These are phyloP conservation scores for Macrotis lagotis DNA, from an alignment of 2,113 vertebrate genomes.

Conservation along the genomic window DNA sequence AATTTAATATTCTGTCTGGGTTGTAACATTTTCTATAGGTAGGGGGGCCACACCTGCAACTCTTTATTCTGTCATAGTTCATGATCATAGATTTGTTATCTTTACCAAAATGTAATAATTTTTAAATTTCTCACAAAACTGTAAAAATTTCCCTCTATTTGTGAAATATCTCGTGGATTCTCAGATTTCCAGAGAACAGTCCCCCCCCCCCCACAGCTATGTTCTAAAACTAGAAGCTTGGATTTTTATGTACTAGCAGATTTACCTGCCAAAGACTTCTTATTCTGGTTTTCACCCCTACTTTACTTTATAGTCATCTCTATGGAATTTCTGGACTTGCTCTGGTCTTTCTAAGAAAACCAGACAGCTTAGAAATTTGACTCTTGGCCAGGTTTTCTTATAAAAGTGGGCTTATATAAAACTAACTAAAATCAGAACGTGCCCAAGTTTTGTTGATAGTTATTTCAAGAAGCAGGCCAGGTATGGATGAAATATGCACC, in stretches of 20 bases:
- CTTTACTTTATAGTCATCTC: not conserved
- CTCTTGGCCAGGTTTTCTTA: not conserved
- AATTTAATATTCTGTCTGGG: not conserved
- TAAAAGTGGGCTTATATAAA: not conserved
- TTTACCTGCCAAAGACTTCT: not conserved
- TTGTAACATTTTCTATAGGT: not conserved
- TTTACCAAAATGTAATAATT: not conserved
- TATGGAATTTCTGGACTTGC: not conserved
- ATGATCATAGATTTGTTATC: not conserved
- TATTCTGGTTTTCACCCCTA: not conserved
- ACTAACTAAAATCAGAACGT: conserved; percentile 25
- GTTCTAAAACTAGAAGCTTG: not conserved
- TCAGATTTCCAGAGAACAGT: not conserved
- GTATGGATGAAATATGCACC: conserved; percentile 2
- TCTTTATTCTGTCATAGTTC: not conserved
- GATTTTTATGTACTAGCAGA: not conserved
- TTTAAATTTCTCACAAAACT: not conserved
- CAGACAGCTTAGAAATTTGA: not conserved
- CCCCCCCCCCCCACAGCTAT: not conserved
- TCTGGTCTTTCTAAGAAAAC: not conserved
- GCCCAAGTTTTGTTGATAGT: conserved; percentile 32
- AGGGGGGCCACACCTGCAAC: not conserved
- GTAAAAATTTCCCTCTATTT: conserved; percentile 11
- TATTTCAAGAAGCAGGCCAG: conserved; percentile 21
- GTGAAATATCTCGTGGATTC: not conserved